These are phyloP conservation scores for Helicoverpa armigera DNA, from an alignment of 1,140 invertebrate genomes.

Conservation along the genomic window DNA sequence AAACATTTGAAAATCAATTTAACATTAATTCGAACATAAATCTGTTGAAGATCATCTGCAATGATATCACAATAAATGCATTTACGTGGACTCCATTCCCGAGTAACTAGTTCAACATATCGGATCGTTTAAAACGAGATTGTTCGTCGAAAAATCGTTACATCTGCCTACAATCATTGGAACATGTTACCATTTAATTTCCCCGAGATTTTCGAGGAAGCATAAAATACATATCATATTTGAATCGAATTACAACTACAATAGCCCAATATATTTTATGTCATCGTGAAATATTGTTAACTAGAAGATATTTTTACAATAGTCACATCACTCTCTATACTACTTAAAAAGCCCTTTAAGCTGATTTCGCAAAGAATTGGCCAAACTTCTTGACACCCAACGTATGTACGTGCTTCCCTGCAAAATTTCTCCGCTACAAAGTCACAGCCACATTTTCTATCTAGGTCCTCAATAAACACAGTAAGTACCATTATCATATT, in stretches of 20 bases:
- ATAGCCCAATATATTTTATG: too few species aligned
- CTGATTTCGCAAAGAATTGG: too few species aligned
- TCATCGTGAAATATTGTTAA: too few species aligned
- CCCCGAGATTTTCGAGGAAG: background rate
- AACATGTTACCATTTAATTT: background rate
- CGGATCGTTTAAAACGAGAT: background rate
- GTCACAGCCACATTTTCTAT: background rate
- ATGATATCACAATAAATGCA: background rate
- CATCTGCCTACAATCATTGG: background rate
- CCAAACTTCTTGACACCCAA: too few species aligned
- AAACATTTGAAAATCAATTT: background rate
- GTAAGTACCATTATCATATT: background rate
- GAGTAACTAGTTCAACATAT: background rate
- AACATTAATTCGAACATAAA: background rate
- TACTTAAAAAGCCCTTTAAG: too few species aligned
- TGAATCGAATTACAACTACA: background rate
- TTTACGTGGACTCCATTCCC: background rate
- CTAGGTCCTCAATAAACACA: background rate
- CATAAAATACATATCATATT: background rate
- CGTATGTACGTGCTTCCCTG: too few species aligned
- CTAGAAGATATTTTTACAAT: too few species aligned
- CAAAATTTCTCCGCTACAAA: background rate
- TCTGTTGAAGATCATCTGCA: background rate
- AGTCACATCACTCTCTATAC: too few species aligned
- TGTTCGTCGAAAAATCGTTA: conserved; percentile 19